Conservation (phyloP, 2,113 vertebrate genomes). For the Boulengeromyrus knoepffleri region DNA sequence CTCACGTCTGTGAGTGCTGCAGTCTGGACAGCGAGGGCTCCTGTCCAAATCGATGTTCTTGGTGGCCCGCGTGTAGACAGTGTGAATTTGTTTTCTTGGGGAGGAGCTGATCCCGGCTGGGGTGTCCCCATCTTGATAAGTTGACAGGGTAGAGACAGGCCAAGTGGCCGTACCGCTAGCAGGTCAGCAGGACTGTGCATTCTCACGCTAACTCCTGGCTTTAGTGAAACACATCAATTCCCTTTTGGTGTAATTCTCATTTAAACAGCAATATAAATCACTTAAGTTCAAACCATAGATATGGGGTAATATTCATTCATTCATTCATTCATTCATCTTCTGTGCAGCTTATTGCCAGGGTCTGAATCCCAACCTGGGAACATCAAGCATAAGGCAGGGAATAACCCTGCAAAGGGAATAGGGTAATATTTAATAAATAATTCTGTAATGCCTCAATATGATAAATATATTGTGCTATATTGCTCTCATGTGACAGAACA, state of each 20-base stretch:
- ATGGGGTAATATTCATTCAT: not conserved
- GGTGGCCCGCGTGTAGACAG: not conserved
- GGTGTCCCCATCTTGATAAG: not conserved
- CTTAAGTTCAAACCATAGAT: not conserved
- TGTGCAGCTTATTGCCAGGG: not conserved
- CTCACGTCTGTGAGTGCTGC: not conserved
- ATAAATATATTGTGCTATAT: not conserved
- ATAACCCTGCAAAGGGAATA: not conserved
- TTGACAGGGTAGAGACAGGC: not conserved
- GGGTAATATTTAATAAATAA: not conserved
- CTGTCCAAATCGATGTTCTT: not conserved
- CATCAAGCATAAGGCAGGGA: not conserved
- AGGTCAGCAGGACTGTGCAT: not conserved
- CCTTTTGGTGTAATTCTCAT: not conserved
- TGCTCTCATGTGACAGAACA: not conserved
- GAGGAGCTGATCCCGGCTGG: not conserved
- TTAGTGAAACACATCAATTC: not conserved
- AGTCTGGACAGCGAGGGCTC: not conserved
- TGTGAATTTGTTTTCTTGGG: not conserved
- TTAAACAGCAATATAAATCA: not conserved
- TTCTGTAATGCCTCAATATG: not conserved
- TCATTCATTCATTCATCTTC: not conserved
- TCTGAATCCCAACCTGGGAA: not conserved
- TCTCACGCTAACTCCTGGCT: not conserved
- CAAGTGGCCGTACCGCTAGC: not conserved